A percentile compares a stretch with the other conserved stretches of the same genome.
phyloP scores from a whole-genome alignment of 1,140 invertebrate species.

The Nasonia longicornis region DNA sequence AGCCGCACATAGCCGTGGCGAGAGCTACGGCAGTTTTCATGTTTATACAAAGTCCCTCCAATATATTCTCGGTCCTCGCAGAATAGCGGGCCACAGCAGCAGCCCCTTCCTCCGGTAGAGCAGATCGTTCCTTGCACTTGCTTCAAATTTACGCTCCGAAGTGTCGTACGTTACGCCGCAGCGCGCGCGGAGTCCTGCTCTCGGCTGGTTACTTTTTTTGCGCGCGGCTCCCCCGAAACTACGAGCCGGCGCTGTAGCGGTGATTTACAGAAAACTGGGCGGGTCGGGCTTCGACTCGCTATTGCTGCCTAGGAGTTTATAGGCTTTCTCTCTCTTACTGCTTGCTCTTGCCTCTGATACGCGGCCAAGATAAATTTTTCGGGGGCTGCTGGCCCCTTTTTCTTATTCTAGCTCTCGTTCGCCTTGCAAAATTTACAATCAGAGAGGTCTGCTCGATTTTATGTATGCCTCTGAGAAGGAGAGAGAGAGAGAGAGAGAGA shows the following conservation, averaged over 20 bases:
- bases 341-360: slow-evolving; percentile 27
- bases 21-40: neutral
- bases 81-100: neutral
- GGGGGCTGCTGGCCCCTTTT: neutral
- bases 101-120: neutral
- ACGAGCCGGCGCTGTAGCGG: neutral
- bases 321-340: neutral
- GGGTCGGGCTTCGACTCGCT: slow-evolving; percentile 29
- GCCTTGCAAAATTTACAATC: slow-evolving; percentile 34
- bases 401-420: neutral
- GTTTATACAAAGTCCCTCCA: slow-evolving; percentile 10
- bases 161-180: slow-evolving; percentile 35
- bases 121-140: slow-evolving; percentile 44
- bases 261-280: slow-evolving; percentile 45
- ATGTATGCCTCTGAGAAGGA: neutral
- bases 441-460: slow-evolving; percentile 7
- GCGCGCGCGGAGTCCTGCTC: neutral
- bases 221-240: neutral
- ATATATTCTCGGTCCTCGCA: neutral
- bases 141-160: slow-evolving; percentile 46
- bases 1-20: neutral
- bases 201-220: slow-evolving; percentile 12
- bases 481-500: neutral
- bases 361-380: slow-evolving; percentile 32
- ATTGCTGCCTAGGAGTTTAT: slow-evolving; percentile 33